Evolutionary conservation across 2,113 vertebrate genomes (phyloP), one percentile per base, ranked within the genome.

Genomic region (Zootoca vivipara): DNA sequence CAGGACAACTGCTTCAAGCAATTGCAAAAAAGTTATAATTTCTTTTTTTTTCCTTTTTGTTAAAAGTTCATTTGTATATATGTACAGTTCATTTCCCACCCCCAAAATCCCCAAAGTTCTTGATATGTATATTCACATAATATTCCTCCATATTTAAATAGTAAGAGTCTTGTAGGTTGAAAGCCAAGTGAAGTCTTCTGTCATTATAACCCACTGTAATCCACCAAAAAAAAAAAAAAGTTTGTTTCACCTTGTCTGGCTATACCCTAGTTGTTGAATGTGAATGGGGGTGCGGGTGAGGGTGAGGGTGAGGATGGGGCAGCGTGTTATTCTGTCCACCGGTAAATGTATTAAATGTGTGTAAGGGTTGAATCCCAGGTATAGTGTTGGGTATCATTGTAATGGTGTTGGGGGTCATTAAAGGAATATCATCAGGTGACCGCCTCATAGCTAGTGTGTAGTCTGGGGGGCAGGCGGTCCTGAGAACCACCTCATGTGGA

Each of bases 251-350:
- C 93, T 96, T 95, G 95, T 97, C 96, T 97, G 98, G 99, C 98
- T 99, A 99, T 99, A 99, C 99, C 97, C 99, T 98, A 97, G 99
- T 99, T 96, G 99, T 99, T 96, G 99, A 99, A 96, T 99, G 99
- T 98, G 99, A 99, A 96, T 99, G 99, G 86, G 98, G 98, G 88
- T 99, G 98, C 52, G 98, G 97, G 90, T 99, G 98, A 83, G 98
- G 98, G 65, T 98, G 98, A 5, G 85, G 74, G 35, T 85, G 84
- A 18, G 84, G 84, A 78, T 89, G 98, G 93, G 99, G 99, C 96
- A 99, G 97, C 91, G 98, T 99, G 96, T 98, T 99, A 95, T 99
- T 99, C 96, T 99, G 99, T 97, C 98, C 99, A 92, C 98, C 98
- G 0, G 98, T 98, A 95, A 98, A 99, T 90, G 98, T 98, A 91